phyloP scores from a whole-genome alignment of 2,113 vertebrate species.

The Megaceryle maxima region DNA sequence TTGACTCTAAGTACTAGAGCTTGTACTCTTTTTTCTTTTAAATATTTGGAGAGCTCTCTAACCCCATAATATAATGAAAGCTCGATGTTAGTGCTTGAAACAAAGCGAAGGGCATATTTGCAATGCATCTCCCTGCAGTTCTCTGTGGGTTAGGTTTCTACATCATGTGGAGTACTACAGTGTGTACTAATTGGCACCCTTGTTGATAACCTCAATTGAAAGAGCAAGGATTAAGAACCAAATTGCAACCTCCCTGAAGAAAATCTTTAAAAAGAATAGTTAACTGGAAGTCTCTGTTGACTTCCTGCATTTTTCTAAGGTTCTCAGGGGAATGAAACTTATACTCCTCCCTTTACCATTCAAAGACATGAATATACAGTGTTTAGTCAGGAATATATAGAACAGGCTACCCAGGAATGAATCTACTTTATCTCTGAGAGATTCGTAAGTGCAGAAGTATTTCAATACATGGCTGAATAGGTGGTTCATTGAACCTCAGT shows the following conservation, averaged over 20 bases:
- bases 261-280: neutral
- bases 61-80: neutral
- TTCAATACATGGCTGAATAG: neutral
- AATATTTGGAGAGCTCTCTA: neutral
- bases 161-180: neutral
- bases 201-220: constrained; percentile 12
- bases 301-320: neutral
- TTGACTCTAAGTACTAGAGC: neutral
- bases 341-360: neutral
- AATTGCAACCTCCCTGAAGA: neutral
- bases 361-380: neutral
- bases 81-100: neutral
- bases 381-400: neutral
- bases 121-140: neutral
- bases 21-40: neutral
- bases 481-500: neutral
- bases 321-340: neutral
- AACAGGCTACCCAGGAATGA: neutral
- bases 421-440: neutral
- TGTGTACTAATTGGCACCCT: neutral
- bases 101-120: neutral
- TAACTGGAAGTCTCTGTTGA: neutral
- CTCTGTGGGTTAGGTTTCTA: neutral
- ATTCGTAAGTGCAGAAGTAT: neutral
- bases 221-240: constrained; percentile 6